Conservation (phyloP, 2,797 vertebrate genomes). For the Cercopithecus mitis region DNA sequence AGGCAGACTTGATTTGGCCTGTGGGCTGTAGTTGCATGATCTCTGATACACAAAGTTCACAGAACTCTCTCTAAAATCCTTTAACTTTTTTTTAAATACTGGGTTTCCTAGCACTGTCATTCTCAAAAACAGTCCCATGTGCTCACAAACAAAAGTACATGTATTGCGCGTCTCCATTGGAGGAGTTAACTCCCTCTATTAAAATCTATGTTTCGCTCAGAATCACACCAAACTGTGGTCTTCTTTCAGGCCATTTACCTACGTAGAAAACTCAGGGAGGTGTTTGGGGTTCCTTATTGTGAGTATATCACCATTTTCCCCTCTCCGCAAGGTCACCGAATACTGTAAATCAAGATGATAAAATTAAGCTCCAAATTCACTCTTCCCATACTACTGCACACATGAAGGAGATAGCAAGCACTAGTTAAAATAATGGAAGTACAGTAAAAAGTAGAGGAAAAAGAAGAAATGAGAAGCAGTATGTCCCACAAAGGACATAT, state of each 20-base stretch:
- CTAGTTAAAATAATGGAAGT: background rate
- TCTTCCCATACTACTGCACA: background rate
- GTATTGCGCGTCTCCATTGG: accelerated
- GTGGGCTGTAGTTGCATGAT: background rate
- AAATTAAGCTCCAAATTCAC: background rate
- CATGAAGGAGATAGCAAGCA: background rate
- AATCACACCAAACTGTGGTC: background rate
- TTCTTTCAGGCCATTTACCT: background rate
- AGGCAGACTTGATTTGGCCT: background rate
- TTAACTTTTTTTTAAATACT: background rate
- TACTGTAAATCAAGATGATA: background rate
- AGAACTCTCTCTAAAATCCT: background rate
- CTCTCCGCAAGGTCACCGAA: background rate
- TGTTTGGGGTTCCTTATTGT: background rate
- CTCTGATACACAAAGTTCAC: background rate
- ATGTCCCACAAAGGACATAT: background rate
- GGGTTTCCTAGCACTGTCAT: background rate
- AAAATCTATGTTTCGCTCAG: background rate
- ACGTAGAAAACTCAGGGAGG: background rate
- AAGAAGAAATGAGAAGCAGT: background rate
- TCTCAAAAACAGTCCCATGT: background rate
- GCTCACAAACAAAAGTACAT: background rate
- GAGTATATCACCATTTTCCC: too few relatives aligned
- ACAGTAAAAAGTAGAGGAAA: background rate
- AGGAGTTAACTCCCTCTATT: background rate